phyloP scores from a whole-genome alignment of 2,888 invertebrate species.

The Drosophila subsilvestris region DNA sequence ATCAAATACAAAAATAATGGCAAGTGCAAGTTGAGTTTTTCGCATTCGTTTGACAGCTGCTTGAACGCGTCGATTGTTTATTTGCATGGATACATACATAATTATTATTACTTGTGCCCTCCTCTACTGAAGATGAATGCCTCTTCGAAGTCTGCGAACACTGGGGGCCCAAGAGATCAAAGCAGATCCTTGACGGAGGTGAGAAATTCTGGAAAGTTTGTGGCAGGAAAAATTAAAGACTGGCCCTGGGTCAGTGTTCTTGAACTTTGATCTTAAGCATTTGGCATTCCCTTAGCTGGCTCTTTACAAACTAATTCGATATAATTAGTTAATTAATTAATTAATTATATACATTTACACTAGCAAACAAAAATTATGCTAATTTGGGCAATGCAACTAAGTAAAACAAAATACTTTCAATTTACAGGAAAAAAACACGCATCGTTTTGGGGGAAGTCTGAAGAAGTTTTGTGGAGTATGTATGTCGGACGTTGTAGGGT shows the following conservation, averaged over 20 bases:
- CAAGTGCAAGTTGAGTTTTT: conserved; percentile 68
- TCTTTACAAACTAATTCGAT: conserved; percentile 10
- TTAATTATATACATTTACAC: conserved; percentile 43
- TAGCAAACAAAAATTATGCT: conserved; percentile 53
- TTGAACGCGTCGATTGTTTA: conserved; percentile 23
- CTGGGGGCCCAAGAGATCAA: conserved; percentile 47
- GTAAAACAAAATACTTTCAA: conserved; percentile 56
- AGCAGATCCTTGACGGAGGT: conserved; percentile 43
- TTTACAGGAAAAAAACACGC: conserved; percentile 58
- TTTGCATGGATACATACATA: conserved; percentile 34
- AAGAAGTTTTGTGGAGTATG: not conserved
- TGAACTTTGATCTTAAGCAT: conserved; percentile 22
- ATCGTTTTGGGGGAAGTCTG: conserved; percentile 20
- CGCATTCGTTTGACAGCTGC: conserved; percentile 23
- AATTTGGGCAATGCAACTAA: conserved; percentile 58
- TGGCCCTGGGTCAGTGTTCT: conserved; percentile 39
- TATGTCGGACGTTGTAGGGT: conserved; percentile 9
- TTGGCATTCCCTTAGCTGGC: conserved; percentile 43
- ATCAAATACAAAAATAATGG: conserved; percentile 71
- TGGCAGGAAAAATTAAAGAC: not conserved
- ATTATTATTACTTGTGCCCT: conserved; percentile 29
- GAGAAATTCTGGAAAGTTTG: not conserved
- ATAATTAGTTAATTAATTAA: conserved; percentile 17
- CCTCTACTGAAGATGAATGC: conserved; percentile 17
- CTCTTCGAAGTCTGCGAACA: conserved; percentile 31